Evolutionary conservation across 2,888 invertebrate species (phyloP).

Genomic region (Metopia argyrocephala): DNA sequence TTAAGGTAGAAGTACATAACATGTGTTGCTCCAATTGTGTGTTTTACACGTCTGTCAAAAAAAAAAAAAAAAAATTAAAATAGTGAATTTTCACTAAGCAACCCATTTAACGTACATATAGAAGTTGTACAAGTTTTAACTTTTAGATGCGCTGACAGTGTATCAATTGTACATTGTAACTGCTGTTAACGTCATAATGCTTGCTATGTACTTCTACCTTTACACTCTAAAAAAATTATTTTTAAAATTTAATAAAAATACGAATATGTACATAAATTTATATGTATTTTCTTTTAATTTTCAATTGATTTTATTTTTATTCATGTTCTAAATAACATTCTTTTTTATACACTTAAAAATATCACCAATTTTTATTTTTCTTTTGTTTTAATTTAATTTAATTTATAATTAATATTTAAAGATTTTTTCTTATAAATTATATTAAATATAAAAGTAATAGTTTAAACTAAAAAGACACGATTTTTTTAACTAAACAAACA

Average conservation of each 20-base stretch:
- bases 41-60: too few relatives aligned
- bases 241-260: slow-evolving; percentile 20
- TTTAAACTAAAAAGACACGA: neutral
- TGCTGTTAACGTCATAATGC: too few relatives aligned
- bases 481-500: neutral
- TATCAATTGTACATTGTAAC: too few relatives aligned
- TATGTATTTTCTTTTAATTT: slow-evolving; percentile 40
- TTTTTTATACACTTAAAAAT: slow-evolving; percentile 68
- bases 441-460: neutral
- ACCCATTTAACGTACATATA: too few relatives aligned
- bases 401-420: slow-evolving; percentile 31
- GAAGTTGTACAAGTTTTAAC: too few relatives aligned
- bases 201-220: too few relatives aligned
- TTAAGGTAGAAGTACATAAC: too few relatives aligned
- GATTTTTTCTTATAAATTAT: neutral
- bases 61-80: too few relatives aligned
- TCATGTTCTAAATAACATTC: slow-evolving; percentile 64
- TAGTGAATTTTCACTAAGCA: too few relatives aligned
- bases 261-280: slow-evolving; percentile 44
- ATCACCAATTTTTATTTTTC: slow-evolving; percentile 71
- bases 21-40: too few relatives aligned
- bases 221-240: neutral
- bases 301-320: slow-evolving; percentile 56
- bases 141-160: too few relatives aligned
- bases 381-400: slow-evolving; percentile 49